A percentile compares a stretch with the other conserved stretches of the same genome.
These are phyloP conservation scores for Cavia aperea DNA, from an alignment of 2,113 vertebrate species.

Conservation along the genomic window DNA sequence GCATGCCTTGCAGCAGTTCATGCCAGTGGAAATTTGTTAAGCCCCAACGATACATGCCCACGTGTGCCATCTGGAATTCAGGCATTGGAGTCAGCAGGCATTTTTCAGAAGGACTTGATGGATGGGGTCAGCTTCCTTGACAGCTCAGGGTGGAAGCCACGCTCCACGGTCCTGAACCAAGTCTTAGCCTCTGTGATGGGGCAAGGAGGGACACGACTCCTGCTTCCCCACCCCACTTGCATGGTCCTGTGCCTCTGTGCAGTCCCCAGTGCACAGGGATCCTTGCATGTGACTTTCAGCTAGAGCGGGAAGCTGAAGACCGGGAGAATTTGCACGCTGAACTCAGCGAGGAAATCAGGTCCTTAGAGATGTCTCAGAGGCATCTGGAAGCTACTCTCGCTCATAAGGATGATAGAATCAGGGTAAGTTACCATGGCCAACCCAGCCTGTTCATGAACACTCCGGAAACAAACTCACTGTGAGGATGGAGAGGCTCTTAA, in stretches of 20 bases:
- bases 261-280: slow-evolving; percentile 20
- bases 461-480: neutral
- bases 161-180: neutral
- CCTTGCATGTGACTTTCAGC: slow-evolving; percentile 74
- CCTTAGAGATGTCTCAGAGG: slow-evolving; percentile 87
- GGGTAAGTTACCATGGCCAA: slow-evolving; percentile 75
- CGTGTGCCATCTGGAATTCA: neutral
- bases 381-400: slow-evolving; percentile 87
- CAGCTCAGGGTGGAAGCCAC: neutral
- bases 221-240: neutral
- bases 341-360: slow-evolving; percentile 87
- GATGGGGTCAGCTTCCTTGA: neutral
- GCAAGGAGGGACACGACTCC: neutral
- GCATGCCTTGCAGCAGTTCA: neutral
- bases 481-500: neutral
- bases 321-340: slow-evolving; percentile 88
- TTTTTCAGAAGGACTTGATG: neutral
- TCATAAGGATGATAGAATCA: slow-evolving; percentile 91
- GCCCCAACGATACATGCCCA: neutral
- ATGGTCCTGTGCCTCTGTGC: neutral
- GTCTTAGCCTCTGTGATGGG: too few species aligned
- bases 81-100: neutral
- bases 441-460: neutral
- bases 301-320: slow-evolving; percentile 82
- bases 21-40: neutral